Percentiles rank a stretch among this genome's conserved stretches.
Conservation (phyloP, 2,113 vertebrate genomes). For the Xiphias gladius region DNA sequence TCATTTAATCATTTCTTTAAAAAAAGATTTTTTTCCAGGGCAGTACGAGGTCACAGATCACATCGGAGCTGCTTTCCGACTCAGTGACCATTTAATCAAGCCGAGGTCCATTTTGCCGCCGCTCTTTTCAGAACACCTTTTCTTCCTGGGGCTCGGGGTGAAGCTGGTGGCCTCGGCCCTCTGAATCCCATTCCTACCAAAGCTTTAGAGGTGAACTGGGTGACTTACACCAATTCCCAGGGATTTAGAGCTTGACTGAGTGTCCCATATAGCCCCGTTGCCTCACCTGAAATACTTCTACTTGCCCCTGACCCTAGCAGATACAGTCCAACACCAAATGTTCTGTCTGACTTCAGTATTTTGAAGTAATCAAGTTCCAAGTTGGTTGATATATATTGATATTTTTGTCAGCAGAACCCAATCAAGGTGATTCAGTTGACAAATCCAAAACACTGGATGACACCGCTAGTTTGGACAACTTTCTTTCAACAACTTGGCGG, state of each 20-base stretch:
- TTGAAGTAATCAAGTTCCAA: constrained; percentile 28
- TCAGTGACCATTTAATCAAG: constrained; percentile 94
- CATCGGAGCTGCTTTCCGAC: constrained; percentile 91
- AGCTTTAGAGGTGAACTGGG: constrained; percentile 79
- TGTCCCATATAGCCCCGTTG: constrained; percentile 61
- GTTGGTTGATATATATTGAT: constrained; percentile 13
- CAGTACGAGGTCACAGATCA: constrained; percentile 88
- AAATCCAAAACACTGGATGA: neutral
- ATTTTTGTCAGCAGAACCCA: neutral
- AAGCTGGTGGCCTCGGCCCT: constrained; percentile 84
- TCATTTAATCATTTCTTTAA: constrained; percentile 88
- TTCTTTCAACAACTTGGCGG: neutral
- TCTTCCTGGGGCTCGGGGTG: constrained; percentile 86
- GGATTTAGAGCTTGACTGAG: constrained; percentile 78
- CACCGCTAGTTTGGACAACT: neutral
- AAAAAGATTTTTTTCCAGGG: constrained; percentile 79
- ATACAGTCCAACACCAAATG: constrained; percentile 31
- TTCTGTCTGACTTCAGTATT: constrained; percentile 17
- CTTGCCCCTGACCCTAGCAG: constrained; percentile 44
- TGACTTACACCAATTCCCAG: constrained; percentile 80
- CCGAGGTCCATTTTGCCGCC: constrained; percentile 86
- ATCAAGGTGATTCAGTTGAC: constrained; percentile 4
- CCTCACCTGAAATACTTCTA: constrained; percentile 66
- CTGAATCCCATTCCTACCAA: constrained; percentile 78
- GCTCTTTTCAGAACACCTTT: constrained; percentile 84